Base-by-base conservation (phyloP, 2,113 vertebrate genomes). In the Pseudorhombus dupliciocellatus region DNA sequence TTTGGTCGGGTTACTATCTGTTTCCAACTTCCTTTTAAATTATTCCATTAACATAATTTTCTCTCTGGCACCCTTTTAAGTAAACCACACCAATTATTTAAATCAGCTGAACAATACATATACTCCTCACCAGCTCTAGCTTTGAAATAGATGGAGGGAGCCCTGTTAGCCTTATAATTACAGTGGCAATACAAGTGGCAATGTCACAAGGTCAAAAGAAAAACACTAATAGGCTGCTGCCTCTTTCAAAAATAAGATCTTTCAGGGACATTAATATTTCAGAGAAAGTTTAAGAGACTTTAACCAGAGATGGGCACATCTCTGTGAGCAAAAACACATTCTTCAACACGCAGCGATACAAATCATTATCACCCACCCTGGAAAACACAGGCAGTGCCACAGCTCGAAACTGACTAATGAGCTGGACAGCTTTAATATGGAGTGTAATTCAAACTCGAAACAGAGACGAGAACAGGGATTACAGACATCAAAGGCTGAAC, bases 1-100 rank as follows among this genome's bases (percentile, higher is more conserved):
- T 80, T 89, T 87, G 77, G 79, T 70, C 53, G 74, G 80, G 82
- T 87, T 90, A 79, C 75, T 77, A 85, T 89, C 79, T 82, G 78
- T 88, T 84, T 88, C 80, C 80, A 88, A 79, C 84, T 88, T 85
- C 75, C 78, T 86, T 85, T 89, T 92, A 90, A 91, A 90, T 90
- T 90, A 89, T 88, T 68, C 86, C 73, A 93, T 93, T 92, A 92
- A 91, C 90, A 92, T 91, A 92, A 89, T 91, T 91, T 87, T 84
- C 88, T 89, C 87, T 86, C 89, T 92, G 80, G 87, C 85, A 87
- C 81, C 88, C 83, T 93, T 93, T 93, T 90, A 93, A 92, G 90
- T 91, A 93, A 93, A 93, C 89, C 91, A 88, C 83, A 87, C 86
- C 87, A 91, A 93, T 93, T 94, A 94, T 94, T 92, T 91, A 91